phyloP scores from a whole-genome alignment of 2,113 vertebrate genomes.

The Marcusenius ussheri region DNA sequence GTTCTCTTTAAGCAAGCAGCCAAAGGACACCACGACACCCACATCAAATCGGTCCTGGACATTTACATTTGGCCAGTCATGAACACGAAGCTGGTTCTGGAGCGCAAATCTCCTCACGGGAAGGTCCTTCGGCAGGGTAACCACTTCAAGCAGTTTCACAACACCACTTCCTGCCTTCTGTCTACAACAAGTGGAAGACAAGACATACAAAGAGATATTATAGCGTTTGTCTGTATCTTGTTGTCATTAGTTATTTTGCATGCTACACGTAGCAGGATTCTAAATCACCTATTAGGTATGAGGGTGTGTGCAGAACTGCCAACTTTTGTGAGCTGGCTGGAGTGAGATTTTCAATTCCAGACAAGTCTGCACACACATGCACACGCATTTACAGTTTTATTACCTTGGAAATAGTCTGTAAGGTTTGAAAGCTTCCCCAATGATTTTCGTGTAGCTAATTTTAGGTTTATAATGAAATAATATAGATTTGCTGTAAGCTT shows the following conservation, averaged over 20 bases:
- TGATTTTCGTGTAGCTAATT: not conserved
- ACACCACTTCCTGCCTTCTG: constrained; percentile 41
- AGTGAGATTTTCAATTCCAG: not conserved
- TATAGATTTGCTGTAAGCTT: not conserved
- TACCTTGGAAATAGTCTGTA: not conserved
- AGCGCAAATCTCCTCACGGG: constrained; percentile 72
- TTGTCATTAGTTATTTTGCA: not conserved
- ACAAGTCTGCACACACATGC: not conserved
- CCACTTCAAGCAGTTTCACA: constrained; percentile 76
- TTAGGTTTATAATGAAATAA: not conserved
- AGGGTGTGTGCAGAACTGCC: not conserved
- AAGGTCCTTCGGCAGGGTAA: constrained; percentile 62
- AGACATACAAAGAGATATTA: too few species aligned
- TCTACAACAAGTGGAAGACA: constrained; percentile 40
- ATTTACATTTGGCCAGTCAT: constrained; percentile 72
- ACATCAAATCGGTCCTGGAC: constrained; percentile 69
- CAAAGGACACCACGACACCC: constrained; percentile 90
- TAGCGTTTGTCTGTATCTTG: not conserved
- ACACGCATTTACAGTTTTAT: not conserved
- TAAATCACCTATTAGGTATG: not conserved
- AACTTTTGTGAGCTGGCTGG: not conserved
- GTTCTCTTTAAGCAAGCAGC: constrained; percentile 73
- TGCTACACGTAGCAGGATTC: not conserved
- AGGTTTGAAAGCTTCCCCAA: not conserved
- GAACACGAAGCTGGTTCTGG: constrained; percentile 61